phyloP scores from a whole-genome alignment of 2,113 vertebrate genomes.

The Falco punctatus region DNA sequence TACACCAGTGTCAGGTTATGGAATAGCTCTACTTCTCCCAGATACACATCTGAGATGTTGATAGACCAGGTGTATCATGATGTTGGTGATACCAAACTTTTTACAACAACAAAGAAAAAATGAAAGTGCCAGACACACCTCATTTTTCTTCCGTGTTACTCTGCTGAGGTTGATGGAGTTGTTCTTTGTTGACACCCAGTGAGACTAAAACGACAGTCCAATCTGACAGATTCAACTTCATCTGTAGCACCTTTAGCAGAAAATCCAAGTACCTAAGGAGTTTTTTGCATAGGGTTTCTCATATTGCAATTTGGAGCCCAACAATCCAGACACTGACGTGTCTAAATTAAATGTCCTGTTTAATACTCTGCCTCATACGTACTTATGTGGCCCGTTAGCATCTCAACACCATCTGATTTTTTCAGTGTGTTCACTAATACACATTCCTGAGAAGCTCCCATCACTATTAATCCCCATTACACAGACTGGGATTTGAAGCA shows the following conservation, averaged over 20 bases:
- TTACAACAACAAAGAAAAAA: not conserved
- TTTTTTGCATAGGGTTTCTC: not conserved
- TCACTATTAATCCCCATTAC: not conserved
- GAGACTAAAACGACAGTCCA: not conserved
- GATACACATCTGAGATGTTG: not conserved
- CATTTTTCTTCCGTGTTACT: not conserved
- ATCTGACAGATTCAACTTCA: not conserved
- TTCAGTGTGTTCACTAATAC: not conserved
- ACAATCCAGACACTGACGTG: fast-evolving
- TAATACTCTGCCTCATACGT: not conserved
- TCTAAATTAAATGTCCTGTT: not conserved
- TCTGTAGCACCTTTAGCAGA: not conserved
- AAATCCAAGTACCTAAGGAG: not conserved
- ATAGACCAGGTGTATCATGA: not conserved
- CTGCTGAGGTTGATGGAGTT: not conserved
- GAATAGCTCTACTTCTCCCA: slow-evolving; percentile 15
- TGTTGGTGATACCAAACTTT: not conserved
- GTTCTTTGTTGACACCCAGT: not conserved
- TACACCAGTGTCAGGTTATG: not conserved
- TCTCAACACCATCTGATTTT: not conserved
- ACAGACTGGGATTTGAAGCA: not conserved
- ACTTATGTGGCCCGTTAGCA: not conserved
- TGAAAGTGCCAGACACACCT: slow-evolving; percentile 9
- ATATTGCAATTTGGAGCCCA: not conserved
- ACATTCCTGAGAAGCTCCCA: not conserved